These are phyloP conservation scores for Neogale vison DNA, from an alignment of 2,113 vertebrate species.

Conservation along the genomic window DNA sequence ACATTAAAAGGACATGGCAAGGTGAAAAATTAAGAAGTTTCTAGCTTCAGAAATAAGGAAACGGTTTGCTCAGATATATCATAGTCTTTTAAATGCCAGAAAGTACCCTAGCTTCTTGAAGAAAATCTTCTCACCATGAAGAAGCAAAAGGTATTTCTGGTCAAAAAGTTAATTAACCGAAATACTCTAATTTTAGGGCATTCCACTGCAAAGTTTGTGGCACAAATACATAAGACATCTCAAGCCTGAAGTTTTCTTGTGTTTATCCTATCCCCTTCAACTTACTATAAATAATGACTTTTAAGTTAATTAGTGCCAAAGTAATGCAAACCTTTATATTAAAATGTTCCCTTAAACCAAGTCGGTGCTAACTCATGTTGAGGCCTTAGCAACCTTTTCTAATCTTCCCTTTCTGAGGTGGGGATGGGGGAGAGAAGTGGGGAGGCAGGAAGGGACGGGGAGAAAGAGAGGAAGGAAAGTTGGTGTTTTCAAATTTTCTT, in stretches of 20 bases:
- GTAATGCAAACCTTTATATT: neutral
- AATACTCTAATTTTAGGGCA: neutral
- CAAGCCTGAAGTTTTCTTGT: neutral
- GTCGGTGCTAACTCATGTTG: neutral
- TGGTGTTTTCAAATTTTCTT: neutral
- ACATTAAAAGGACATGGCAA: neutral
- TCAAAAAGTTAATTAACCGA: neutral
- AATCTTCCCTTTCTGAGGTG: neutral
- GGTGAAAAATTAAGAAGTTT: neutral
- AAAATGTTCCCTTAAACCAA: neutral
- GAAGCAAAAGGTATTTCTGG: constrained; percentile 13
- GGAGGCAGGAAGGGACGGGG: neutral
- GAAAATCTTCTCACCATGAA: neutral
- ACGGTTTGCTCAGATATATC: neutral
- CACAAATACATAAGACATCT: neutral
- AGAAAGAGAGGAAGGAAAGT: neutral
- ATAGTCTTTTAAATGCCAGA: neutral
- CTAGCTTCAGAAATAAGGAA: neutral
- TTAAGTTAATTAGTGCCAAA: neutral
- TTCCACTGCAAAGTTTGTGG: neutral
- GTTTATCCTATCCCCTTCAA: neutral
- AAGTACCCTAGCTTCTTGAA: neutral
- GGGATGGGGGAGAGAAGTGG: no score
- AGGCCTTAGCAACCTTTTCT: neutral
- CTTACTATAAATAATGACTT: neutral